Evolutionary conservation across 2,888 invertebrate species (phyloP), one percentile per base, ranked within the genome.

Genomic region (Cephus nigrinus): DNA sequence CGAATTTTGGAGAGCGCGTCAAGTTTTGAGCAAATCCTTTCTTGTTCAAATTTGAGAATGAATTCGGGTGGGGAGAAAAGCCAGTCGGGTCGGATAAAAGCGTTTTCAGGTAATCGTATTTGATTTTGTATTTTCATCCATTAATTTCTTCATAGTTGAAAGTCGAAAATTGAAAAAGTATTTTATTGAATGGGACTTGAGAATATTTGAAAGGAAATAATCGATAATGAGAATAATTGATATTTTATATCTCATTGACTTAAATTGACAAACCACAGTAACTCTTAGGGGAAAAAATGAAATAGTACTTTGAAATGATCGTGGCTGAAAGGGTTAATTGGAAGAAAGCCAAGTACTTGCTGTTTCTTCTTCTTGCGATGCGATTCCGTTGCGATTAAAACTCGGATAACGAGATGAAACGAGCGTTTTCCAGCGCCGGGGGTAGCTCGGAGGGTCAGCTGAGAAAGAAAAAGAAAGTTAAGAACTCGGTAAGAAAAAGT

Each of bases 311-410:
- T 5, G 40, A 55, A 15, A 55, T 55, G 23, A 55, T 23, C 40
- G 9, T 55, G 9, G 40, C 23, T 55, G 23, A 55, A 40, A 23
- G 23, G 40, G 40, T 55, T 55, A 23, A 55, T 23, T 55, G 40
- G 40, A 55, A 55, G 15, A 55, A 55, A 23, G 40, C 5, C 40
- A 40, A 40, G 40, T 40, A 40, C 23, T 55, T 55, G 23, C 40
- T 55, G 40, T 55, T 55, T 23, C 40, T 55, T 23, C 5, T 55
- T 55, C 40, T 31, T 15, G 71, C 15, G 71, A 71, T 32, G 32
- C 71, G 15, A 32, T 71, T 71, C 71, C 75, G 75, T 77, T n/a
- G 78, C 78, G 81, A 81, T 80, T 81, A 80, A 80, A 81, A 76
- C 73, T 68, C 74, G 33, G 76, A 78, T 79, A 79, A 79, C 75